Percentiles rank a stretch among this genome's conserved stretches.
Conservation (phyloP, 1,140 invertebrate genomes). For the Heterodera schachtii region DNA sequence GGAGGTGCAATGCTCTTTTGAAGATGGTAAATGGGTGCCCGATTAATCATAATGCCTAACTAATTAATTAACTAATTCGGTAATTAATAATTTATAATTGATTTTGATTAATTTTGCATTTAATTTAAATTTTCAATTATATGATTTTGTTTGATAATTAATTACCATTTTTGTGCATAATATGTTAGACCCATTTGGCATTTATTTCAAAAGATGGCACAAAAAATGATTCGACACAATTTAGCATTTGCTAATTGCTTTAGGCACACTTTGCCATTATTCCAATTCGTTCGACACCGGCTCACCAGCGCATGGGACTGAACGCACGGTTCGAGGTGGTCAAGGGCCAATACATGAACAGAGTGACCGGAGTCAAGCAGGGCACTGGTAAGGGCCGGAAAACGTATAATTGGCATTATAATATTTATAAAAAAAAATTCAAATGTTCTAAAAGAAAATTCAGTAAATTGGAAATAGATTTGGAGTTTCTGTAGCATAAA, state of each 20-base stretch:
- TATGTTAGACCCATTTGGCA: too few species aligned
- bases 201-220: too few species aligned
- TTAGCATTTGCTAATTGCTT: not conserved
- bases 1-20: slow-evolving; percentile 59
- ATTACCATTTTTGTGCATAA: too few species aligned
- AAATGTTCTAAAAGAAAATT: too few species aligned
- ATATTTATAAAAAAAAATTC: too few species aligned
- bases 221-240: too few species aligned
- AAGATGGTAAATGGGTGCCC: slow-evolving; percentile 47
- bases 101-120: too few species aligned
- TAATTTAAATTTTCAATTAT: too few species aligned
- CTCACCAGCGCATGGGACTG: slow-evolving; percentile 55
- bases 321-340: slow-evolving; percentile 63
- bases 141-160: too few species aligned
- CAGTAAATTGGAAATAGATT: too few species aligned
- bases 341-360: slow-evolving; percentile 65
- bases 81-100: too few species aligned
- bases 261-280: slow-evolving; percentile 59
- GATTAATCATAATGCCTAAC: not conserved
- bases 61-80: slow-evolving; percentile 9
- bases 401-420: slow-evolving; percentile 7
- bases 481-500: too few species aligned
- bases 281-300: slow-evolving; percentile 59
- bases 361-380: slow-evolving; percentile 62
- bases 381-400: slow-evolving; percentile 45